Conservation (phyloP, 2,113 vertebrate genomes). For the Halichoeres trimaculatus region DNA sequence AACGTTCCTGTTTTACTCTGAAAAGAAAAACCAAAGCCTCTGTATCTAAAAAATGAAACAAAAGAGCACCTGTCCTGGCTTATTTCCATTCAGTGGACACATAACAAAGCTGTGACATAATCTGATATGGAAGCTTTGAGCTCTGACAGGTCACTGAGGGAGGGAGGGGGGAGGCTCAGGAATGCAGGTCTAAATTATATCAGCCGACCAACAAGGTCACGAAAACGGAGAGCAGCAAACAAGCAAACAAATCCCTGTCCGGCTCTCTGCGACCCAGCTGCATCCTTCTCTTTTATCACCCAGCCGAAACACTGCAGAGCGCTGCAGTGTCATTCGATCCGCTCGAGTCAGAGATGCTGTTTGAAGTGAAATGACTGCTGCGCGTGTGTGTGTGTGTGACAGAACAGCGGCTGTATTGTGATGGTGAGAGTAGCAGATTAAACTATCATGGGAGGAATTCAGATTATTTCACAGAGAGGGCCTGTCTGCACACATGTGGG, state of each 20-base stretch:
- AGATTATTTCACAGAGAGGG: conserved; percentile 67
- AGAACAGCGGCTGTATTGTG: conserved; percentile 73
- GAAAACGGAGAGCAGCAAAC: conserved; percentile 14
- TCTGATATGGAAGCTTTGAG: conserved; percentile 33
- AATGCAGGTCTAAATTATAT: conserved; percentile 45
- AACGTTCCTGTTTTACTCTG: no score
- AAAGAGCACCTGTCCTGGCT: conserved; percentile 68
- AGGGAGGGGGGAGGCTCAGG: conserved; percentile 1
- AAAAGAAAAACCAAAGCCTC: conserved; percentile 29
- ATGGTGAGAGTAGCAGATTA: conserved; percentile 66
- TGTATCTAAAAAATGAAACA: conserved; percentile 46
- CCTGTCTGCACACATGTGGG: conserved; percentile 45
- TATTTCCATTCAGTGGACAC: conserved; percentile 52
- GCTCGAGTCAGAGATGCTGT: conserved; percentile 10
- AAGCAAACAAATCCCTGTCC: conserved; percentile 15
- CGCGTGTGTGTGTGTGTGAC: not conserved
- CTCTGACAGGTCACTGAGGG: conserved; percentile 31
- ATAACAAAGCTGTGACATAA: conserved; percentile 55
- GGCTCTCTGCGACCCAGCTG: conserved; percentile 5
- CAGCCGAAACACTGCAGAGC: conserved; percentile 2
- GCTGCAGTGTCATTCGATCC: conserved; percentile 53
- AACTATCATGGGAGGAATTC: conserved; percentile 77
- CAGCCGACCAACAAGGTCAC: conserved; percentile 35
- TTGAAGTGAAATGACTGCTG: conserved; percentile 38
- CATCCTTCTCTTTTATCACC: conserved; percentile 23